Conservation (phyloP, 2,797 vertebrate species). For the Gallinago nigripennis region DNA sequence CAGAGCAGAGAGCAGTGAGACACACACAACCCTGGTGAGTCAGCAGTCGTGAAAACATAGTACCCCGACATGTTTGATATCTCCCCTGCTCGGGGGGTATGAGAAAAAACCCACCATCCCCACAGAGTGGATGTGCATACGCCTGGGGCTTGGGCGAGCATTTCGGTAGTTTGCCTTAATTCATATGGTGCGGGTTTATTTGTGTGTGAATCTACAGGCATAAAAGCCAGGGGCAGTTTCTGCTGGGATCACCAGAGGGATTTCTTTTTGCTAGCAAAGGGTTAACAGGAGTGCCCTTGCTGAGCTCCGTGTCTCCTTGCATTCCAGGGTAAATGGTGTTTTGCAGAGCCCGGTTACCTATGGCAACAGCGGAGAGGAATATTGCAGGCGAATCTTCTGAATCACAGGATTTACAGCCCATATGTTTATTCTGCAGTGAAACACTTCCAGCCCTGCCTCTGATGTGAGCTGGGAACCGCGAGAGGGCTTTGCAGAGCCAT, state of each 20-base stretch:
- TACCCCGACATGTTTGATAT: fast-evolving
- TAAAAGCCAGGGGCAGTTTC: not conserved
- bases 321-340: constrained; percentile 87
- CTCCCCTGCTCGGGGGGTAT: fast-evolving
- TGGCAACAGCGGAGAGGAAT: constrained; percentile 79
- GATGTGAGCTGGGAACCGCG: constrained; percentile 57
- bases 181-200: not conserved
- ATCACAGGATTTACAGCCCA: constrained; percentile 75
- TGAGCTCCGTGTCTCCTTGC: constrained; percentile 75
- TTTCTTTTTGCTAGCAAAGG: constrained; percentile 47
- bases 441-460: constrained; percentile 71
- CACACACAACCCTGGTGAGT: not conserved
- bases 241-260: not conserved
- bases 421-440: constrained; percentile 78
- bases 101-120: fast-evolving
- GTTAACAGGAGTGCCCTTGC: constrained; percentile 79
- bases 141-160: not conserved
- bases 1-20: not conserved
- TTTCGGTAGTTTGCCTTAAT: not conserved
- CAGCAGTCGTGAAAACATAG: not conserved
- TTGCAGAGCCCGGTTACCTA: constrained; percentile 81
- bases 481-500: constrained; percentile 61
- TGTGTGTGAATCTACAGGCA: fast-evolving
- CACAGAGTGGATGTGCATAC: fast-evolving
- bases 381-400: constrained; percentile 77